Conservation (phyloP, 2,888 invertebrate genomes). For the Sphecodes monilicornis region DNA sequence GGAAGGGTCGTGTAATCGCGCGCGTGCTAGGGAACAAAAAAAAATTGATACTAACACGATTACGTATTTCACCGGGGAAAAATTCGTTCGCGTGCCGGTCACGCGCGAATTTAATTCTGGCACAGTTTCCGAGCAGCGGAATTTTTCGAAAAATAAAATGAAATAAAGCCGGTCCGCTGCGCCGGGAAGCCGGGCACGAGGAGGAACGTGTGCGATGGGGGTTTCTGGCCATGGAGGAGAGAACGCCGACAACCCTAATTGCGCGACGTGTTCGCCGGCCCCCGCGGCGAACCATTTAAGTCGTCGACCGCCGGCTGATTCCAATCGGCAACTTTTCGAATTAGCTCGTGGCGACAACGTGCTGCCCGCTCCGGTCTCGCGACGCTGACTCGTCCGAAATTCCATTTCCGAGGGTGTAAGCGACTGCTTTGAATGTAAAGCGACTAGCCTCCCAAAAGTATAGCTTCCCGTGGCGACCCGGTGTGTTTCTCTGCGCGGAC, state of each 20-base stretch:
- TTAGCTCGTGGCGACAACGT: slow-evolving; percentile 30
- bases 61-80: slow-evolving; percentile 45
- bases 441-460: background rate
- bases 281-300: slow-evolving; percentile 40
- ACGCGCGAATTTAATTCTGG: slow-evolving; percentile 63
- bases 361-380: background rate
- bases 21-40: background rate
- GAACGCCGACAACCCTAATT: slow-evolving; percentile 59
- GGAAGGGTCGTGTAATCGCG: background rate
- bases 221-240: slow-evolving; percentile 20
- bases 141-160: slow-evolving; percentile 58
- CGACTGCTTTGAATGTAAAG: slow-evolving; percentile 7
- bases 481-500: background rate
- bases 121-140: slow-evolving; percentile 52
- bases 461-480: background rate
- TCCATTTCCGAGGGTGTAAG: background rate
- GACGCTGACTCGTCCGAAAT: slow-evolving; percentile 3
- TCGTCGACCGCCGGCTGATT: slow-evolving; percentile 22
- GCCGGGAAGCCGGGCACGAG: slow-evolving; percentile 26
- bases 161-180: slow-evolving; percentile 45
- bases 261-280: slow-evolving; percentile 48
- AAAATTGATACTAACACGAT: slow-evolving; percentile 57
- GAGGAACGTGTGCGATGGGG: slow-evolving; percentile 21
- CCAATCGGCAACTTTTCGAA: slow-evolving; percentile 54
- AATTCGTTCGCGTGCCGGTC: slow-evolving; percentile 58